These are phyloP conservation scores for Pteruthius melanotis DNA, from an alignment of 2,113 vertebrate species.

Conservation along the genomic window DNA sequence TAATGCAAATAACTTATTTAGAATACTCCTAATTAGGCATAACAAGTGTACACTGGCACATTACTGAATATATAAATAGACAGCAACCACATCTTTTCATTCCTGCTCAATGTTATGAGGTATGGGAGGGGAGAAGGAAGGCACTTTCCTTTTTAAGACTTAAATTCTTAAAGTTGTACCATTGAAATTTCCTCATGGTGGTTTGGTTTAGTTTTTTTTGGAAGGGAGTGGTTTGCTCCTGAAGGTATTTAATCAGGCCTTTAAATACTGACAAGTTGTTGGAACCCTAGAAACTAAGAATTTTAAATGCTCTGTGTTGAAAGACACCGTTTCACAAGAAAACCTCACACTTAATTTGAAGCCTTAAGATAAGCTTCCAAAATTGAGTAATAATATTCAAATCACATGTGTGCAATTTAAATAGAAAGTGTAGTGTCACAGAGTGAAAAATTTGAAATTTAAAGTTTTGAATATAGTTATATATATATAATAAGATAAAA, in stretches of 20 bases:
- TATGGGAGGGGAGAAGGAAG: not conserved
- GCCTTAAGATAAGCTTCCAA: too few species aligned
- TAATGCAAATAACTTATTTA: conserved; percentile 37
- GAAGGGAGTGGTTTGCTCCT: not conserved
- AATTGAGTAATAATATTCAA: too few species aligned
- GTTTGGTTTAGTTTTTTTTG: not conserved
- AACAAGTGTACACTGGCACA: not conserved
- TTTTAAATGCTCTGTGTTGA: too few species aligned
- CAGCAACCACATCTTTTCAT: not conserved
- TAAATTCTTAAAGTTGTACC: not conserved
- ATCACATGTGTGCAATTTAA: too few species aligned
- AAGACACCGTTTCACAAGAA: too few species aligned
- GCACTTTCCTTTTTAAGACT: not conserved
- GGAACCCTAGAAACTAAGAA: too few species aligned
- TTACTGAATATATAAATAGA: conserved; percentile 1
- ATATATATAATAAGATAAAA: too few species aligned
- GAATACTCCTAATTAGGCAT: conserved; percentile 1
- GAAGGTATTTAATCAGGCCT: not conserved
- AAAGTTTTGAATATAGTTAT: too few species aligned
- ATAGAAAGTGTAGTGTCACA: too few species aligned
- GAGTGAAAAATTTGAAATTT: too few species aligned
- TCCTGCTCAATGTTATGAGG: not conserved
- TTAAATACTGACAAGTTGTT: not conserved
- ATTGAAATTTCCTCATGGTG: not conserved
- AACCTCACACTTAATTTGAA: too few species aligned